Base-by-base conservation (phyloP, 2,888 invertebrate species). In the Cephus sareptanus region DNA sequence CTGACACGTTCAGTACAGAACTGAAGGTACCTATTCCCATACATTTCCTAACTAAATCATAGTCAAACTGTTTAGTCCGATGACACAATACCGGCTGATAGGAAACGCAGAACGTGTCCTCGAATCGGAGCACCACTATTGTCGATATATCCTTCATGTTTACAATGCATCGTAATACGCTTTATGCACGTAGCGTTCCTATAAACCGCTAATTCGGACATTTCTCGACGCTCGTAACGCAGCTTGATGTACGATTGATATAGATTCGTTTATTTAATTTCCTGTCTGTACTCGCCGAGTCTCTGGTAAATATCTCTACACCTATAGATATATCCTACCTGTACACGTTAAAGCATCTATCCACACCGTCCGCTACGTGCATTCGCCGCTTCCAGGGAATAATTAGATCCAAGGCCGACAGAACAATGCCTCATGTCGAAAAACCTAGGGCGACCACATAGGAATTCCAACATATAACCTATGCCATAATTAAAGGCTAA, bases 361-460 rank as follows among this genome's bases (percentile, higher is more conserved):
- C 31, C 71, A 31, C 71, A 13, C 13, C 31, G 71, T 31, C 33
- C 31, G 34, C 71, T 34, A 34, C 31, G 71, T 31, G 31, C 77
- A 82, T 81, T 82, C 82, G 83, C 83, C 81, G 82, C 82, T 86
- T 86, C 83, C 83, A 85, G 81, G 79, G 87, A 89, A 88, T 89
- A 89, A 89, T 89, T 88, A 87, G 85, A 85, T 83, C 87, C 88
- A 87, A 87, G 88, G 83, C 85, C 81, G 70, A 73, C 73, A 83
- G 84, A 84, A 86, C 87, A 87, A 89, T 87, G 86, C 83, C 87
- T 87, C 85, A n/a, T n/a, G n/a, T n/a, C n/a, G n/a, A n/a, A n/a
- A n/a, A n/a, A n/a, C n/a, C n/a, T n/a, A n/a, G n/a, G n/a, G n/a
- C n/a, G n/a, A n/a, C n/a, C n/a, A n/a, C n/a, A n/a, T n/a, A n/a